These are phyloP conservation scores for Trachurus trachurus DNA, from an alignment of 2,797 vertebrate species.

Conservation along the genomic window DNA sequence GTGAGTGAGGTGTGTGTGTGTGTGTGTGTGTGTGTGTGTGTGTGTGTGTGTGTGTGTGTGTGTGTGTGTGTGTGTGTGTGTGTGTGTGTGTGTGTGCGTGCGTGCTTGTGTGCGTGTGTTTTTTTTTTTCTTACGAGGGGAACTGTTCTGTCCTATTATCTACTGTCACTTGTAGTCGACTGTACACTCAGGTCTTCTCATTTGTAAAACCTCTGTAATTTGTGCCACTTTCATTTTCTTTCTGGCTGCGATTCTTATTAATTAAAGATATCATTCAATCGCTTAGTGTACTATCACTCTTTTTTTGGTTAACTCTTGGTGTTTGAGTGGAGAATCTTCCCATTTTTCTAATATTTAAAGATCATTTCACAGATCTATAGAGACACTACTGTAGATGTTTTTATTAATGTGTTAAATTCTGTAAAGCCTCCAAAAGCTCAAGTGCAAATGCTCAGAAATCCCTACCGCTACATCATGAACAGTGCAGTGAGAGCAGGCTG, in stretches of 20 bases:
- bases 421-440: conserved; percentile 24
- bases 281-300: conserved; percentile 68
- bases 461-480: conserved; percentile 45
- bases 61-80: background rate
- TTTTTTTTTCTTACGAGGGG: conserved; percentile 52
- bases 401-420: conserved; percentile 33
- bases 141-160: conserved; percentile 53
- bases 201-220: conserved; percentile 75
- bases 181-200: conserved; percentile 58
- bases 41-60: background rate
- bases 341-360: conserved; percentile 20
- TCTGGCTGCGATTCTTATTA: conserved; percentile 67
- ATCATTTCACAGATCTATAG: conserved; percentile 21
- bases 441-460: conserved; percentile 51
- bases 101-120: too few species aligned
- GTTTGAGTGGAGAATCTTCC: conserved; percentile 37
- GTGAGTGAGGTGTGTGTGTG: conserved; percentile 33
- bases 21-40: too few species aligned
- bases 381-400: conserved; percentile 12
- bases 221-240: conserved; percentile 59
- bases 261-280: conserved; percentile 81
- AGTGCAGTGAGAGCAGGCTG: conserved; percentile 58
- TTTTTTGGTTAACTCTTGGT: conserved; percentile 50
- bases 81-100: too few species aligned
- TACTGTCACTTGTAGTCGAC: conserved; percentile 49